These are phyloP conservation scores for Creontiades dilutus DNA, from an alignment of 2,888 invertebrate genomes.

Conservation along the genomic window DNA sequence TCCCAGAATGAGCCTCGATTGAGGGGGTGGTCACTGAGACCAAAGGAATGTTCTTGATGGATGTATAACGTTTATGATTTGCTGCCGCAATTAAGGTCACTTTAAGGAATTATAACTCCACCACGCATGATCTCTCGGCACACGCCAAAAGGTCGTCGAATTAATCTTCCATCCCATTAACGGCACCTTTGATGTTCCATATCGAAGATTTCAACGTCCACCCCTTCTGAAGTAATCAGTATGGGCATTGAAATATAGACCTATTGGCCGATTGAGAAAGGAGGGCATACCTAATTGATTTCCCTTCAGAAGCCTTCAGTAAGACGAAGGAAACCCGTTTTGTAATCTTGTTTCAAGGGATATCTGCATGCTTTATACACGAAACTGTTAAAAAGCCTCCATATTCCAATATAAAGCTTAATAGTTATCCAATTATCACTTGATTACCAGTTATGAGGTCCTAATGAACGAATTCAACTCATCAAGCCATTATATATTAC, in stretches of 20 bases:
- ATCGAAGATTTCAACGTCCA: slow-evolving; percentile 55
- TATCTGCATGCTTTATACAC: too few species aligned
- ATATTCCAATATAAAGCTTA: too few species aligned
- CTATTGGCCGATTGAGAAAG: neutral
- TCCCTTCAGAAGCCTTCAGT: neutral
- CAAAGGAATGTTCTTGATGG: slow-evolving; percentile 40
- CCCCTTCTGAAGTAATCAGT: slow-evolving; percentile 47
- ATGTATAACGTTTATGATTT: slow-evolving; percentile 58
- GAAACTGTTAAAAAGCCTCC: too few species aligned
- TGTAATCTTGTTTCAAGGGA: too few species aligned
- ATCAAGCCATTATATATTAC: too few species aligned
- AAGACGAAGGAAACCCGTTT: neutral
- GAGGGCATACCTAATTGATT: slow-evolving; percentile 53
- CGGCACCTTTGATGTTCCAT: slow-evolving; percentile 62
- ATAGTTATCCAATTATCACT: too few species aligned
- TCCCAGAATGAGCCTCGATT: neutral
- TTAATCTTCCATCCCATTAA: slow-evolving; percentile 51
- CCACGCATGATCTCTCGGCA: slow-evolving; percentile 56
- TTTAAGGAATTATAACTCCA: neutral
- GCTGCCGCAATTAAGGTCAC: slow-evolving; percentile 61
- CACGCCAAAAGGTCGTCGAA: slow-evolving; percentile 57
- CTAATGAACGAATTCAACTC: too few species aligned
- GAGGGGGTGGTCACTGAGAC: slow-evolving; percentile 18
- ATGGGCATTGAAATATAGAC: slow-evolving; percentile 41
- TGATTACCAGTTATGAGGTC: too few species aligned